These are phyloP conservation scores for Ophraella communa DNA, from an alignment of 2,888 invertebrate genomes.

Conservation along the genomic window DNA sequence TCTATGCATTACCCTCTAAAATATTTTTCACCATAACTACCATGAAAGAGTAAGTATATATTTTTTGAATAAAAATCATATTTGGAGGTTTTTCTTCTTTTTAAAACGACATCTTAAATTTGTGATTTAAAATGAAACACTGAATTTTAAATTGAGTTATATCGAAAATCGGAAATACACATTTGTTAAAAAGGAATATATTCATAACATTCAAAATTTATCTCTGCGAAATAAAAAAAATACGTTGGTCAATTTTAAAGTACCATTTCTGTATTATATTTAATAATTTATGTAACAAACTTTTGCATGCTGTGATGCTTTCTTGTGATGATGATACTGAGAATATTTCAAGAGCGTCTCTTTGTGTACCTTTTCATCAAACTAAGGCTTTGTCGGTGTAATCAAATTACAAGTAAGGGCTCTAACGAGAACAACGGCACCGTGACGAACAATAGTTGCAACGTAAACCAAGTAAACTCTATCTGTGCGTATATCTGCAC, in stretches of 20 bases:
- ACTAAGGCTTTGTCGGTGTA: neutral
- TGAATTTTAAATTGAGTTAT: neutral
- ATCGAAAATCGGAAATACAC: neutral
- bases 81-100: no score
- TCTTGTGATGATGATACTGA: neutral
- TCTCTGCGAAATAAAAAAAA: neutral
- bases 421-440: neutral
- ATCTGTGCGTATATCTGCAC: neutral
- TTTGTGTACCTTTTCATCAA: neutral
- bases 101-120: no score
- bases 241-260: neutral
- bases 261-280: neutral
- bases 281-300: neutral
- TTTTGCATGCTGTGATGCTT: neutral
- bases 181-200: neutral
- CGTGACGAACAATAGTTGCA: conserved; percentile 1
- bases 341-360: neutral
- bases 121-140: neutral
- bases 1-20: no score
- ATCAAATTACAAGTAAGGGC: neutral
- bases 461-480: neutral
- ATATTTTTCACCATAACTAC: no score
- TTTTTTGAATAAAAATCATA: no score
- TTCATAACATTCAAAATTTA: neutral
- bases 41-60: no score